phyloP scores from a whole-genome alignment of 2,113 vertebrate species.

The Carassius auratus region DNA sequence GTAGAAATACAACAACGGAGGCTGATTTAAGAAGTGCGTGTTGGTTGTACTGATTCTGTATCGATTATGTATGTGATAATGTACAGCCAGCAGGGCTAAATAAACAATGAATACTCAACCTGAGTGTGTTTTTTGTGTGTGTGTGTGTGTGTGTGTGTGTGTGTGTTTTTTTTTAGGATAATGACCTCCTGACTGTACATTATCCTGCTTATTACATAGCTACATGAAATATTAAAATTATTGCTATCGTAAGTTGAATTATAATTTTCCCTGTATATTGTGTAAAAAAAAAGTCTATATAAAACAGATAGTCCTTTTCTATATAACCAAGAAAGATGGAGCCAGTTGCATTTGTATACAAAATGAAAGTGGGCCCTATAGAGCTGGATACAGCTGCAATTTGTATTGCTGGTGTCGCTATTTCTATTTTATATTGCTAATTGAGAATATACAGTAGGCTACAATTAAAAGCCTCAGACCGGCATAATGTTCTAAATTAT shows the following conservation, averaged over 20 bases:
- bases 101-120: background rate
- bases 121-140: background rate
- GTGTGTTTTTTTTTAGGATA: background rate
- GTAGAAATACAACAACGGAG: background rate
- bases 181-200: background rate
- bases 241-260: background rate
- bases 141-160: too few relatives aligned
- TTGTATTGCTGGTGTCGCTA: background rate
- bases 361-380: background rate
- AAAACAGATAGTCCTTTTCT: background rate
- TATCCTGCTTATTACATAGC: background rate
- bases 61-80: conserved; percentile 11
- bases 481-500: conserved; percentile 3
- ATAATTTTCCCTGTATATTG: background rate
- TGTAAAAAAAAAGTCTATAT: background rate
- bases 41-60: conserved; percentile 20
- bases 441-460: background rate
- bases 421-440: background rate
- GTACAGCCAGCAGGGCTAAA: background rate
- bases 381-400: background rate
- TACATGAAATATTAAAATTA: background rate
- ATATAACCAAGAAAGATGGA: background rate
- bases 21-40: background rate
- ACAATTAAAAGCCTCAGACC: background rate
- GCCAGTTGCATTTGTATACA: background rate